phyloP scores from a whole-genome alignment of 2,797 vertebrate species.

The Sarcophilus harrisii region DNA sequence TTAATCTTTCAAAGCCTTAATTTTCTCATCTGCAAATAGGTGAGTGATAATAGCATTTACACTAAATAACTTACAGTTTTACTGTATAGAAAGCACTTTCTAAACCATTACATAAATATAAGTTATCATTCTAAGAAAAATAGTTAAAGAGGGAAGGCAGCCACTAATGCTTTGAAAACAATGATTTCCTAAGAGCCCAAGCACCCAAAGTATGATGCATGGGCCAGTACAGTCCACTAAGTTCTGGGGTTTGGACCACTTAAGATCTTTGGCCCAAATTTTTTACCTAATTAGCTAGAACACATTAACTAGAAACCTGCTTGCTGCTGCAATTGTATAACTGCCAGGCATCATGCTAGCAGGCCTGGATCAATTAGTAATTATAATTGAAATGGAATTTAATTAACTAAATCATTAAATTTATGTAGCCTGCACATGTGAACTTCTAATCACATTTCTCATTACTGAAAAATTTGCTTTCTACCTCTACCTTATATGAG shows the following conservation, averaged over 20 bases:
- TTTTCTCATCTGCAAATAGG: not conserved
- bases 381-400: not conserved
- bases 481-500: not conserved
- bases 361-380: not conserved
- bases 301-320: not conserved
- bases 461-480: not conserved
- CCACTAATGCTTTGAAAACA: not conserved
- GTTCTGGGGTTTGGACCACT: not conserved
- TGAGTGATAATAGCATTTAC: not conserved
- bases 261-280: not conserved
- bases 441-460: not conserved
- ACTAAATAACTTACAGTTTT: not conserved
- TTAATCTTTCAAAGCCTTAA: not conserved
- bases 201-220: not conserved
- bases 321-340: not conserved
- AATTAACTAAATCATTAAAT: not conserved
- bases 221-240: not conserved
- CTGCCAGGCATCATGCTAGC: not conserved
- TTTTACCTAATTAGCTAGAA: not conserved
- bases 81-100: not conserved
- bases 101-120: not conserved
- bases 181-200: not conserved
- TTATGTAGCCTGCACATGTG: not conserved
- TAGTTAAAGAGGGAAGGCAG: not conserved
- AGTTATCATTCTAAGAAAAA: not conserved